These are phyloP conservation scores for Maccullochella peelii DNA, from an alignment of 2,113 vertebrate species.

Conservation along the genomic window DNA sequence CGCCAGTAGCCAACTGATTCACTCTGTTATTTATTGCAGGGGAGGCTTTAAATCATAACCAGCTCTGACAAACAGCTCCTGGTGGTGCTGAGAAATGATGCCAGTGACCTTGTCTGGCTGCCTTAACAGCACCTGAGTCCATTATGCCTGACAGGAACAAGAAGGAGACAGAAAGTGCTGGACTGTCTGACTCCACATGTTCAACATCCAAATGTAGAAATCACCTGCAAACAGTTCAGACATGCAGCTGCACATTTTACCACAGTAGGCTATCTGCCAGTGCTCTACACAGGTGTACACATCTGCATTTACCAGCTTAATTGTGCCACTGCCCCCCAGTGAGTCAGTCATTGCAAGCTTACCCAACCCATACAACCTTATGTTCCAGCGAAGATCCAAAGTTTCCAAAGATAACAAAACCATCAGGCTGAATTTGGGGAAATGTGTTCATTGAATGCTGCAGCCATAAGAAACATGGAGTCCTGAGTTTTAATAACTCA, in stretches of 20 bases:
- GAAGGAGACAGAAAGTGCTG: conserved; percentile 39
- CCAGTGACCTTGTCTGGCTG: conserved; percentile 64
- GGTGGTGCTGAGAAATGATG: conserved; percentile 50
- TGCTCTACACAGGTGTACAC: not conserved
- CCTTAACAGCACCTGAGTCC: conserved; percentile 49
- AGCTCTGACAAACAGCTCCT: conserved; percentile 52
- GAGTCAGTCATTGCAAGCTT: not conserved
- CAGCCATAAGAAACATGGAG: not conserved
- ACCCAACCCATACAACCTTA: not conserved
- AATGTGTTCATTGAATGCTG: not conserved
- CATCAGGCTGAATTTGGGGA: not conserved
- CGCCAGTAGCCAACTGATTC: conserved; percentile 54
- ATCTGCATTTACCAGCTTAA: not conserved
- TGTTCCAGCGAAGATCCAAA: not conserved
- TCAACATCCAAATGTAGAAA: conserved; percentile 14
- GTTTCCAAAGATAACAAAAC: not conserved
- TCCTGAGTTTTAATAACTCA: not conserved
- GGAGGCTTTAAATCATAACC: conserved; percentile 68
- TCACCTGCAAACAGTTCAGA: not conserved
- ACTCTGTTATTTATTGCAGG: conserved; percentile 68
- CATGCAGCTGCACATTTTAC: conserved; percentile 15
- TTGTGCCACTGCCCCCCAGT: not conserved
- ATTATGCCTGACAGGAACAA: conserved; percentile 50
- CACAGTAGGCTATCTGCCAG: not conserved
- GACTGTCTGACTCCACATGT: conserved; percentile 8